phyloP scores from a whole-genome alignment of 2,797 vertebrate genomes.

The Dermochelys coriacea region DNA sequence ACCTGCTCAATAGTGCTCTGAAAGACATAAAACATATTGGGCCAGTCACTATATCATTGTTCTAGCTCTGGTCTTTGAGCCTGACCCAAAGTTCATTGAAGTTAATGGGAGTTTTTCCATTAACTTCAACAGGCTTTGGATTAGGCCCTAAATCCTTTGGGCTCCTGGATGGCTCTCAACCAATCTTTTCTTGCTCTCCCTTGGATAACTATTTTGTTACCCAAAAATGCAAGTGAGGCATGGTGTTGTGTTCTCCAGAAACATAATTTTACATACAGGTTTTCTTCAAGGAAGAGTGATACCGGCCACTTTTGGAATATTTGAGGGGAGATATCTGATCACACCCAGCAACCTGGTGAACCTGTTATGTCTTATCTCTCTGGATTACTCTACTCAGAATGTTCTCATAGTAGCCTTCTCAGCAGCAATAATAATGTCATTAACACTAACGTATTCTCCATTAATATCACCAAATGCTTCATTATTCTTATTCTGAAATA shows the following conservation, averaged over 20 bases:
- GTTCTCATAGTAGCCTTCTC: not conserved
- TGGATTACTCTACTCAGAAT: not conserved
- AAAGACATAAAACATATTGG: not conserved
- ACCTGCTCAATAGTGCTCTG: not conserved
- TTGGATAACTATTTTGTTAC: not conserved
- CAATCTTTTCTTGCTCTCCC: not conserved
- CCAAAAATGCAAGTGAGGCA: not conserved
- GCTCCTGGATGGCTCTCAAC: not conserved
- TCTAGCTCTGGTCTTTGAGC: not conserved
- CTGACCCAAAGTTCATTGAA: not conserved
- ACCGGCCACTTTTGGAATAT: not conserved
- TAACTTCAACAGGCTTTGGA: not conserved
- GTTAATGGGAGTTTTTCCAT: not conserved
- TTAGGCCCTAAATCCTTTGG: not conserved
- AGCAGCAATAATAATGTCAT: not conserved
- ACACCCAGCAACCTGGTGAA: not conserved
- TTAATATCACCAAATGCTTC: not conserved
- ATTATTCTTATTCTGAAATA: not conserved
- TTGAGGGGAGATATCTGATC: not conserved
- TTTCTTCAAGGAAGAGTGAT: not conserved
- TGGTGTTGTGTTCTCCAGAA: not conserved
- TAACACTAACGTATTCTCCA: not conserved
- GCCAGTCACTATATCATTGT: not conserved
- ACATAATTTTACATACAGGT: not conserved
- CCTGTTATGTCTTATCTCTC: not conserved